Percentiles rank a stretch among this genome's conserved stretches.
These are phyloP conservation scores for Heliangelus exortis DNA, from an alignment of 2,797 vertebrate genomes.

Conservation along the genomic window DNA sequence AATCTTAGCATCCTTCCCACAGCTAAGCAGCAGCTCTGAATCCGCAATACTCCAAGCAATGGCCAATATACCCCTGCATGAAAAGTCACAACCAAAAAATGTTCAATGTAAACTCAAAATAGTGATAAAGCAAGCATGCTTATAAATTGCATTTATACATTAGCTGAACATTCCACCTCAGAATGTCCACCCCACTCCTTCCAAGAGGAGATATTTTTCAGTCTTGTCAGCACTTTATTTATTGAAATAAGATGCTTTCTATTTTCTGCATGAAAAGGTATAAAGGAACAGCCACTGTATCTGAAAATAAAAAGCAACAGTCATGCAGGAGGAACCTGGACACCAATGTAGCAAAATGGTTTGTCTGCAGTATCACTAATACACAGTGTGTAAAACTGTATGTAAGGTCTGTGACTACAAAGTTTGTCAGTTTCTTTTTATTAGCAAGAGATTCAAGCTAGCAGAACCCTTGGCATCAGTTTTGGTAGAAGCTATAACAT, in stretches of 20 bases:
- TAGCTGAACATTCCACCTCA: background rate
- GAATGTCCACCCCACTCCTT: background rate
- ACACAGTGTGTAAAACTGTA: background rate
- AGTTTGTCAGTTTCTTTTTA: background rate
- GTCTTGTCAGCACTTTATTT: background rate
- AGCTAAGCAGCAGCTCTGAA: constrained; percentile 94
- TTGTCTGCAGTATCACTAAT: background rate
- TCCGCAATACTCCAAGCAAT: constrained; percentile 96
- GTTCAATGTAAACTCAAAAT: background rate
- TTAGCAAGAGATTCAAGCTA: background rate
- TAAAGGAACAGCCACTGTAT: background rate
- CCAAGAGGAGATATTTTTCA: background rate
- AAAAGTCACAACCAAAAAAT: background rate
- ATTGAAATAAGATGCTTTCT: background rate
- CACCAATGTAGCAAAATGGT: background rate
- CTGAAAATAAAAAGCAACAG: background rate
- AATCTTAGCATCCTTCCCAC: constrained; percentile 95
- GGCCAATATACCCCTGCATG: constrained; percentile 88
- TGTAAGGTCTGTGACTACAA: background rate
- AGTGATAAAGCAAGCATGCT: background rate
- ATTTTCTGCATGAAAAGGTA: background rate
- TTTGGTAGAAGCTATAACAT: background rate
- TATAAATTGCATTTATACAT: background rate
- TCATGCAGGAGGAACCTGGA: fast-evolving
- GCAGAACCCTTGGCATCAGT: background rate